Evolutionary conservation across 2,797 vertebrate species (phyloP).

Genomic region (Nyctalus aviator): DNA sequence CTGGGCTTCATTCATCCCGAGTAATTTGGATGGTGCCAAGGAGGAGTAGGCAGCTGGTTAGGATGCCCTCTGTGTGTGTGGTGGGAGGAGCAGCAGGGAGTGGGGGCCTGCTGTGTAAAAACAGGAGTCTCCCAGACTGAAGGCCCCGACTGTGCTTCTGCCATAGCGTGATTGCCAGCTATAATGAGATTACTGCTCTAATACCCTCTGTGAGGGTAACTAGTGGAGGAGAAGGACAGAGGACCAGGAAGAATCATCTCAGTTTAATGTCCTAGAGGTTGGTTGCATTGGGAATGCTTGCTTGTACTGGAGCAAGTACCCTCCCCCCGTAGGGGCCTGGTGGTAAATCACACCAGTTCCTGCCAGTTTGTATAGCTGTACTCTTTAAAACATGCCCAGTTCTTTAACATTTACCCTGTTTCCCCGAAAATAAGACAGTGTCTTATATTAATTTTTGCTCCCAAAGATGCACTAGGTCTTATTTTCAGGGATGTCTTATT

Average conservation of each 20-base stretch:
- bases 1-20: slow-evolving; percentile 61
- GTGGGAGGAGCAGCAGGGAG: no score
- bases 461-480: no score
- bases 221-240: not conserved
- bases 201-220: not conserved
- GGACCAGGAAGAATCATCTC: not conserved
- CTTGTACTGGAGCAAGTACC: no score
- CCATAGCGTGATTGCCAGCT: not conserved
- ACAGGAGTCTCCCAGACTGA: slow-evolving; percentile 24
- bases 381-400: not conserved
- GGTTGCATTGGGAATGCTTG: not conserved
- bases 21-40: slow-evolving; percentile 72
- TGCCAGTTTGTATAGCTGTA: not conserved
- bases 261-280: not conserved
- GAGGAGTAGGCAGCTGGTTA: slow-evolving; percentile 73
- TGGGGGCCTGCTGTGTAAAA: slow-evolving; percentile 29
- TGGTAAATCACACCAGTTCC: not conserved
- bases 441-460: no score
- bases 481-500: no score
- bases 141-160: not conserved
- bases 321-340: not conserved
- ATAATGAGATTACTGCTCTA: slow-evolving; percentile 45
- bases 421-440: no score
- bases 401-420: slow-evolving; percentile 19
- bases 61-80: slow-evolving; percentile 41